Percentiles rank a stretch among this genome's conserved stretches.
phyloP scores from a whole-genome alignment of 2,797 vertebrate genomes.

The Calcarius lapponicus region DNA sequence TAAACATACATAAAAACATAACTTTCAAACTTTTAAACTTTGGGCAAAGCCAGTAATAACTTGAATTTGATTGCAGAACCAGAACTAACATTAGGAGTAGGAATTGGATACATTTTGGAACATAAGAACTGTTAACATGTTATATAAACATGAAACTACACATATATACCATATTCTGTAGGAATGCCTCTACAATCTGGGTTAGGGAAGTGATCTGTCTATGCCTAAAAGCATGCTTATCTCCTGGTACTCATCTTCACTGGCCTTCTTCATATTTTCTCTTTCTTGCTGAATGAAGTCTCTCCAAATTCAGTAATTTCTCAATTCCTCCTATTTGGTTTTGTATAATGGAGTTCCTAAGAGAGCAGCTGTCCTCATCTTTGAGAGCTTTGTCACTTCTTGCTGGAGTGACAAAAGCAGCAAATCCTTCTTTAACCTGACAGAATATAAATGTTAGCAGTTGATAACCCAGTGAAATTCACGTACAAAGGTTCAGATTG shows the following conservation, averaged over 20 bases:
- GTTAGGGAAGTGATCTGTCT: neutral
- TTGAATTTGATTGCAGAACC: neutral
- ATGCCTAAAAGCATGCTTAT: neutral
- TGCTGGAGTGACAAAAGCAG: neutral
- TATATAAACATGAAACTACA: neutral
- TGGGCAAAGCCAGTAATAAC: neutral
- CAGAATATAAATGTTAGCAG: neutral
- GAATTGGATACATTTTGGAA: neutral
- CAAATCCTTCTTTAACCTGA: conserved; percentile 57
- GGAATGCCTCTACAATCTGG: neutral
- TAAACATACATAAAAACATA: neutral
- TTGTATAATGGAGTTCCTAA: neutral
- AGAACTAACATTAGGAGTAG: neutral
- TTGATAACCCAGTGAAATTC: neutral
- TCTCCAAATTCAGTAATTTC: conserved; percentile 67
- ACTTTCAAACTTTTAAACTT: neutral
- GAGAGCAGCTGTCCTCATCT: conserved; percentile 19
- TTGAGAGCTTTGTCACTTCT: neutral
- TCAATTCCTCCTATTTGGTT: conserved; percentile 61
- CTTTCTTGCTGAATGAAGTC: conserved; percentile 63
- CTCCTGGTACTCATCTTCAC: conserved; percentile 4
- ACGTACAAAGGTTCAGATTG: neutral
- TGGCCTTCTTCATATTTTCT: conserved; percentile 69
- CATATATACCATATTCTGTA: neutral
- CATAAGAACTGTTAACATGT: neutral